Percentiles rank a stretch among this genome's conserved stretches.
phyloP scores from a whole-genome alignment of 35 echinoderm and acorn worm species.

The Chiridota heheva region DNA sequence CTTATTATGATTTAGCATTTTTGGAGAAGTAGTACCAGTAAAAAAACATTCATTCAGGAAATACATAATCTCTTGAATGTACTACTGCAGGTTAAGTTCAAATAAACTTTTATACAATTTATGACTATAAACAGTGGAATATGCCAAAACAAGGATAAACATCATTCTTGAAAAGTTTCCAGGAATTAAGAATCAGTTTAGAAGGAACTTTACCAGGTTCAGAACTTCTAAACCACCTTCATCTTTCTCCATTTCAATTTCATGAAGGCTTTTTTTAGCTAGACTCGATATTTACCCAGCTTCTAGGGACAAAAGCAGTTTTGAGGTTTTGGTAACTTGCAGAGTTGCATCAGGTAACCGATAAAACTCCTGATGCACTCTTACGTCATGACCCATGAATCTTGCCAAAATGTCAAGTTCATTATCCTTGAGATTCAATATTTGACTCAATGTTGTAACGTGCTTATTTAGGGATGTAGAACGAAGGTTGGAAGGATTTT shows the following conservation, averaged over 20 bases:
- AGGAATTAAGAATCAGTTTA: too few species aligned
- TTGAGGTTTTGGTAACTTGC: constrained; percentile 53
- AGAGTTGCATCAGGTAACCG: constrained; percentile 22
- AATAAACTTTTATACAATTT: too few species aligned
- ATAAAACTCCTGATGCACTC: constrained; percentile 53
- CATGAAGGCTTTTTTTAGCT: constrained; percentile 27
- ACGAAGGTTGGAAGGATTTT: constrained; percentile 42
- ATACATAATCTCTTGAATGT: too few species aligned
- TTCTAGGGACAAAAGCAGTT: constrained; percentile 45
- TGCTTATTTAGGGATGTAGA: constrained; percentile 60
- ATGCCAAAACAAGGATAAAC: too few species aligned
- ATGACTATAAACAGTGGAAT: too few species aligned
- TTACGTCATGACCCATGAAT: constrained; percentile 49
- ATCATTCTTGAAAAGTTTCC: too few species aligned
- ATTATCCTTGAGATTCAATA: constrained; percentile 49
- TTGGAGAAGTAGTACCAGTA: too few species aligned
- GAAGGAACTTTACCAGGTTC: too few species aligned
- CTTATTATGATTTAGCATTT: too few species aligned
- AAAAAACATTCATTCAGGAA: too few species aligned
- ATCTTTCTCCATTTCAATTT: constrained; percentile 19
- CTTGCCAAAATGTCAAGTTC: constrained; percentile 24
- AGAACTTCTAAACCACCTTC: too few species aligned
- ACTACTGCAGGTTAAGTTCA: too few species aligned
- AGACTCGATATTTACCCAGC: constrained; percentile 22
- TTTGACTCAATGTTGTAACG: constrained; percentile 49